These are phyloP conservation scores for Lichenostomus cassidix DNA, from an alignment of 2,113 vertebrate genomes.

Conservation along the genomic window DNA sequence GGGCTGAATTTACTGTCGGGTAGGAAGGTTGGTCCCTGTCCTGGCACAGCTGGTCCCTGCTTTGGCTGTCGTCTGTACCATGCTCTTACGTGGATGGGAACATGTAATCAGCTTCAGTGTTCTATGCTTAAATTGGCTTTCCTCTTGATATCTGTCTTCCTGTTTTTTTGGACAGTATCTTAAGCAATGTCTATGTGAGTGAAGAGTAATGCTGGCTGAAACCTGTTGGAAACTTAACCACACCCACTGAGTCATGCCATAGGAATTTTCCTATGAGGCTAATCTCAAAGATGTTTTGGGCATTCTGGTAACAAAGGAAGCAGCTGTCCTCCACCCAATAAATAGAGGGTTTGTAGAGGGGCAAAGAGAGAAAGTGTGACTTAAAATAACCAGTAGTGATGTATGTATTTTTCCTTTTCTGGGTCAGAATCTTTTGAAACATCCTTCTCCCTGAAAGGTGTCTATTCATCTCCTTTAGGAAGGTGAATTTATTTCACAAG, in stretches of 20 bases:
- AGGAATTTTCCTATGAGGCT: background rate
- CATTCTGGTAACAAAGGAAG: constrained; percentile 34
- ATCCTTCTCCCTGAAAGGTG: background rate
- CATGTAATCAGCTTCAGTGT: background rate
- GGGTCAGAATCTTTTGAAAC: background rate
- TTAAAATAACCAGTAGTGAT: background rate
- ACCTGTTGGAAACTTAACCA: background rate
- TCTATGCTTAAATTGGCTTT: background rate
- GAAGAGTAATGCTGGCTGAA: background rate
- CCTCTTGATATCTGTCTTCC: background rate
- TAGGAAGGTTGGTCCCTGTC: background rate
- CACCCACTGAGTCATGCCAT: constrained; percentile 36
- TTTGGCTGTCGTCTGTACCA: background rate
- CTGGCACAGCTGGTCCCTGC: background rate
- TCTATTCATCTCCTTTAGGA: background rate
- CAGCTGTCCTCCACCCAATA: background rate
- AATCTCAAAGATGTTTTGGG: background rate
- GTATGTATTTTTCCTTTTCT: background rate
- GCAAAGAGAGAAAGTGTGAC: background rate
- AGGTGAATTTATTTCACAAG: background rate
- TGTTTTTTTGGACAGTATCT: background rate
- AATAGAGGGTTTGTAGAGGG: background rate
- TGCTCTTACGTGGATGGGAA: background rate
- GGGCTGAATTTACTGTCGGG: background rate
- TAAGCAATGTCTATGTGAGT: background rate